phyloP scores from a whole-genome alignment of 2,888 invertebrate genomes.

The Desoria tigrina region DNA sequence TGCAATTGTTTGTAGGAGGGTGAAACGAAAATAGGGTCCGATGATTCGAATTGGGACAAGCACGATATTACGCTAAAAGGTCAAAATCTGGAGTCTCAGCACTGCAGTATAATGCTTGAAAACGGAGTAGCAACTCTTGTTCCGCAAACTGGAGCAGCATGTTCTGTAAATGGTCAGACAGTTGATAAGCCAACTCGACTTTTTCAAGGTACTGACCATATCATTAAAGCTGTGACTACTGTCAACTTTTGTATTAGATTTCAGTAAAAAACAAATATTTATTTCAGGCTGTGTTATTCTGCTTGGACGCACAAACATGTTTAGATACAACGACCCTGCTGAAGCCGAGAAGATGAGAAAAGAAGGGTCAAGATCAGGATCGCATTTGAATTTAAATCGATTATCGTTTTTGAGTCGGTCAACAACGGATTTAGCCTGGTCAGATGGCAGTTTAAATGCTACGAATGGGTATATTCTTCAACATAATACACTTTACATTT shows the following conservation, averaged over 20 bases:
- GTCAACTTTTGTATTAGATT: not conserved
- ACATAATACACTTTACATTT: too few species aligned
- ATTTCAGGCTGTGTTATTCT: slow-evolving; percentile 71
- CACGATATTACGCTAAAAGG: slow-evolving; percentile 80
- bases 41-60: slow-evolving; percentile 63
- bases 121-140: slow-evolving; percentile 73
- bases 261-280: not conserved
- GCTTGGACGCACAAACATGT: slow-evolving; percentile 76
- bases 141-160: slow-evolving; percentile 72
- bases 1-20: slow-evolving; percentile 67
- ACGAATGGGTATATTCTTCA: slow-evolving; percentile 30
- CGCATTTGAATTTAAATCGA: slow-evolving; percentile 75
- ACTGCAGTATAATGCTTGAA: slow-evolving; percentile 72
- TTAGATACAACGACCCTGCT: slow-evolving; percentile 85
- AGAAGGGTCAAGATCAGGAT: slow-evolving; percentile 69
- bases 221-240: not conserved
- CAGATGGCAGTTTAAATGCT: slow-evolving; percentile 56
- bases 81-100: slow-evolving; percentile 74
- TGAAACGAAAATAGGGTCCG: slow-evolving; percentile 79
- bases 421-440: slow-evolving; percentile 70
- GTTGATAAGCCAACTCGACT: slow-evolving; percentile 76
- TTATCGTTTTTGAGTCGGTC: slow-evolving; percentile 80
- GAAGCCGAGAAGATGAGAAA: slow-evolving; percentile 81
- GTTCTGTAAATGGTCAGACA: slow-evolving; percentile 79
- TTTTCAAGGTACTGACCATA: slow-evolving; percentile 65